These are phyloP conservation scores for Mormoops blainvillei DNA, from an alignment of 2,113 vertebrate genomes.

Conservation along the genomic window DNA sequence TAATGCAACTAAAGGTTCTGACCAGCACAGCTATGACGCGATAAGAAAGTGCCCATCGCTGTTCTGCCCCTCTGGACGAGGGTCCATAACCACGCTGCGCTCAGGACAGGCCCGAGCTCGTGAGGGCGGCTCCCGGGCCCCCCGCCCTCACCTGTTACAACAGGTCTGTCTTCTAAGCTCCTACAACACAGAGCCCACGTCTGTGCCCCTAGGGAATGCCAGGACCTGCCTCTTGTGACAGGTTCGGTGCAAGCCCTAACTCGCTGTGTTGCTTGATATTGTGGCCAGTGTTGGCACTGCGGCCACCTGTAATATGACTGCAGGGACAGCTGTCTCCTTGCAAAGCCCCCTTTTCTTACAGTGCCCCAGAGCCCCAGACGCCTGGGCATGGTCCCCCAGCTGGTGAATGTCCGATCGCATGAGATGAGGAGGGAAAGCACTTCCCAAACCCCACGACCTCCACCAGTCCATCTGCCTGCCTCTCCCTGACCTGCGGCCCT, in stretches of 20 bases:
- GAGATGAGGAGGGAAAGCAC: background rate
- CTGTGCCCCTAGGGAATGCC: background rate
- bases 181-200: background rate
- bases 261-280: accelerated
- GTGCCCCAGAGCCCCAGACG: background rate
- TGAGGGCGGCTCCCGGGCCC: background rate
- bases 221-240: background rate
- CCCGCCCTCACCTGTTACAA: accelerated
- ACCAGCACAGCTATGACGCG: background rate
- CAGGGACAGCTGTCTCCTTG: too few species aligned
- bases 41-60: background rate
- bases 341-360: background rate
- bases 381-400: background rate
- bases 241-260: background rate
- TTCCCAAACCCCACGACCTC: background rate
- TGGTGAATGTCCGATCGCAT: background rate
- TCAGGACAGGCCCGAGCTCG: background rate
- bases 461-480: background rate
- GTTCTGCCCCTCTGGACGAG: background rate
- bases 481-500: background rate
- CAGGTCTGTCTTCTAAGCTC: background rate
- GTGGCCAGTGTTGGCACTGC: accelerated
- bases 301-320: background rate
- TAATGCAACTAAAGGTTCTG: background rate
- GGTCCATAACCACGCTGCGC: background rate